Evolutionary conservation across 2,888 invertebrate genomes (phyloP), one percentile per base, ranked within the genome.

Genomic region (Crossocerus cetratus): DNA sequence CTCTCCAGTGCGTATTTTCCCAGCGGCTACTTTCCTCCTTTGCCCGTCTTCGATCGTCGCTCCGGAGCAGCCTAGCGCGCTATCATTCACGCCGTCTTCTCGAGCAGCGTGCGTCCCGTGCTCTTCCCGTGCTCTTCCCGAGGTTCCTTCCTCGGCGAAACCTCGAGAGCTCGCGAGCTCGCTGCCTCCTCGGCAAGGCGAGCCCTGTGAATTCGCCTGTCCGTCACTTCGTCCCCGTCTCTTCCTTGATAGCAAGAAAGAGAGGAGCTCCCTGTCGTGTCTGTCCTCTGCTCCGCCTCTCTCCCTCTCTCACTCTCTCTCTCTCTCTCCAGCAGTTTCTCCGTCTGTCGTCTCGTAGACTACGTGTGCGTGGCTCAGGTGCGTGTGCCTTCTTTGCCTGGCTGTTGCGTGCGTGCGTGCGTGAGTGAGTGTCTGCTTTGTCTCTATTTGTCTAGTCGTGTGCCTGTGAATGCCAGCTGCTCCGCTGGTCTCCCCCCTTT

Each of bases 331-430:
- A 32, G 32, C 32, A 32, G 32, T 32, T 32, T 32, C 32, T 32
- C 32, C 32, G 32, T 32, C 32, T 32, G 32, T 32, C 32, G n/a
- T 32, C 32, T 11, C 8, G 32, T 32, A 32, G 32, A 32, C 5
- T 66, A 53, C 58, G 53, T 57, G 58, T 67, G 62, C 58, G 55
- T 69, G 76, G 44, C 49, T 62, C 67, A 65, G 72, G 69, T 61
- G 69, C 60, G 68, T 44, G 43, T 44, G 43, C 22, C 16, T 42
- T 74, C 64, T 61, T 53, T 49, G 42, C 60, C 53, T 66, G 61
- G 60, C 14, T 55, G 32, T 14, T 56, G 58, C 43, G 58, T 43
- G 60, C 56, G 56, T 18, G 44, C 21, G 66, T 58, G 53, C 45
- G 20, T 18, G n/a, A 3, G 22, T 44, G 64, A 49, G 14, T 65